Percentiles rank a stretch among this genome's conserved stretches.
These are phyloP conservation scores for Australoheros facetus DNA, from an alignment of 2,797 vertebrate species.

Conservation along the genomic window DNA sequence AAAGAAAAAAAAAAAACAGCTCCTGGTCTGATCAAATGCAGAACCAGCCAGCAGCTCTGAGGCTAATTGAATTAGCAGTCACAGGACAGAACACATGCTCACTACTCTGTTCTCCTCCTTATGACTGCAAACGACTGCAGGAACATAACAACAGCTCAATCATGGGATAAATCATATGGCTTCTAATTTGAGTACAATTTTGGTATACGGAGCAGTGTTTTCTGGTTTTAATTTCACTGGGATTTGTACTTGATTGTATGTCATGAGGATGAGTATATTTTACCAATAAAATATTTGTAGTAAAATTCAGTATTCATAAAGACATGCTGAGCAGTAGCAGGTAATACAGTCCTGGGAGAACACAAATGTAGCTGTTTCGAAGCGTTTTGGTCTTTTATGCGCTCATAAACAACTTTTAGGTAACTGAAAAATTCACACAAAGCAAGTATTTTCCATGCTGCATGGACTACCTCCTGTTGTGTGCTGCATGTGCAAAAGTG, in stretches of 20 bases:
- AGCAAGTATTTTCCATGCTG: not conserved
- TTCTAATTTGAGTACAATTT: conserved; percentile 6
- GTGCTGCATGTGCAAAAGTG: too few species aligned
- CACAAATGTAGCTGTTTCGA: too few species aligned
- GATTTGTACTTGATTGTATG: not conserved
- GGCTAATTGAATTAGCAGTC: conserved; percentile 71
- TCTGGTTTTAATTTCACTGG: not conserved
- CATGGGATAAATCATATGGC: conserved; percentile 23
- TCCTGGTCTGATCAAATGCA: conserved; percentile 29
- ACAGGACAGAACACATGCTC: conserved; percentile 62
- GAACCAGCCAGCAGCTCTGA: conserved; percentile 38
- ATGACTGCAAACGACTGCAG: conserved; percentile 3
- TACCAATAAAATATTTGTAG: not conserved
- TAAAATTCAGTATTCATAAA: not conserved
- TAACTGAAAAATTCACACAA: not conserved
- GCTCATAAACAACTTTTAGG: too few species aligned
- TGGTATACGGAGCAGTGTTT: not conserved
- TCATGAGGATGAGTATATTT: not conserved
- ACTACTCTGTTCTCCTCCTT: conserved; percentile 19
- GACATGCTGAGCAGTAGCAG: not conserved
- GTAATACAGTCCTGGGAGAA: not conserved
- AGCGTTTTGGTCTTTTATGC: too few species aligned
- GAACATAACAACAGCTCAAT: conserved; percentile 28
- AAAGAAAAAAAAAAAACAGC: not conserved
- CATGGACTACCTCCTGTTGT: not conserved